These are phyloP conservation scores for Engraulis encrasicolus DNA, from an alignment of 2,113 vertebrate species.

Conservation along the genomic window DNA sequence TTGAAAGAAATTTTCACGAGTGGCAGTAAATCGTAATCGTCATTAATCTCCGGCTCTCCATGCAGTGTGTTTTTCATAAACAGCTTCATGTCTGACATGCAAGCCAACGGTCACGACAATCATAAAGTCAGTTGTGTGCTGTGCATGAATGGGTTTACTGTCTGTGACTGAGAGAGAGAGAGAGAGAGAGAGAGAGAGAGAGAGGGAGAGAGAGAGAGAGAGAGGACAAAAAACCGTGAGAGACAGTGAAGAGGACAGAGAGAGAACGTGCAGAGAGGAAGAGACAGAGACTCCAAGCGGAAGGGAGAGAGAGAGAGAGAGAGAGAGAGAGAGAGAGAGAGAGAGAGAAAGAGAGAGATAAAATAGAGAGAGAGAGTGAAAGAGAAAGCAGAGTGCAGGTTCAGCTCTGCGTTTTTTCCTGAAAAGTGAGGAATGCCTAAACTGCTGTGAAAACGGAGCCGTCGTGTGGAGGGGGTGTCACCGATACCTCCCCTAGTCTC, in stretches of 20 bases:
- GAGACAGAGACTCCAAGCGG: neutral
- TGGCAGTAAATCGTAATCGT: neutral
- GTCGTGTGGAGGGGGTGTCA: neutral
- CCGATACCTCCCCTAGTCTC: neutral
- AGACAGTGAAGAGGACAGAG: too few species aligned
- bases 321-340: too few species aligned
- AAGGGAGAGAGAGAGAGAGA: neutral
- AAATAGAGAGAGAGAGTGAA: neutral
- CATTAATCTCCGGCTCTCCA: neutral
- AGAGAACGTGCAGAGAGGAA: neutral
- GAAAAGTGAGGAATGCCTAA: neutral
- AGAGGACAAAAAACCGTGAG: too few species aligned
- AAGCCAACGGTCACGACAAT: neutral
- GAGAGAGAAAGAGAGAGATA: neutral
- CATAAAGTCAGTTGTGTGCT: neutral
- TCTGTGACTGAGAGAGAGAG: neutral
- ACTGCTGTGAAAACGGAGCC: slow-evolving; percentile 19
- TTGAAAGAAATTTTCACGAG: neutral
- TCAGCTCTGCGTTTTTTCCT: neutral
- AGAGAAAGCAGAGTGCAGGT: neutral
- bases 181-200: neutral
- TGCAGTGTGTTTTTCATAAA: neutral
- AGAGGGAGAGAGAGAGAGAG: too few species aligned
- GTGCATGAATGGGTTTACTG: neutral
- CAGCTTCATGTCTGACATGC: neutral